Evolutionary conservation across 1,140 invertebrate genomes (phyloP).

Genomic region (Bombyx mandarina): DNA sequence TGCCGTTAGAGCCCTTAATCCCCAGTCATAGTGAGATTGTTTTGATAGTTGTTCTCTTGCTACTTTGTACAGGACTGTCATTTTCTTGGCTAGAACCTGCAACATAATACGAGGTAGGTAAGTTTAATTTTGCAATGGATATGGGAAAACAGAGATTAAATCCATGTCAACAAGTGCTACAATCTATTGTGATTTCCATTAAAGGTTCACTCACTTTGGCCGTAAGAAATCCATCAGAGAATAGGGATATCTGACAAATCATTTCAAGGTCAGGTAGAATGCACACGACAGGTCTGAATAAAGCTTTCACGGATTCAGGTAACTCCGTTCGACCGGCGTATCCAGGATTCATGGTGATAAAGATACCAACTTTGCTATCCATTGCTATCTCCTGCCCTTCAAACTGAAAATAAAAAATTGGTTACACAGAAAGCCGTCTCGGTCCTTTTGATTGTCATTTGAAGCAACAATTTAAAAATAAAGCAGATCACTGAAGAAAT

Average conservation of each 20-base stretch:
- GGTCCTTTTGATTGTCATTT: neutral
- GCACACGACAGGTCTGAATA: constrained; percentile 92
- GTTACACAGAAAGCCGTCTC: too few species aligned
- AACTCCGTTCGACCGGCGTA: constrained; percentile 91
- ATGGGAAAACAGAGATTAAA: too few species aligned
- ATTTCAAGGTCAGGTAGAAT: constrained; percentile 90
- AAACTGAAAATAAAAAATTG: constrained; percentile 73
- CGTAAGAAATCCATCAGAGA: constrained; percentile 90
- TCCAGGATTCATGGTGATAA: constrained; percentile 95
- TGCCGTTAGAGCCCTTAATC: constrained; percentile 88
- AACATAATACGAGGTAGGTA: neutral
- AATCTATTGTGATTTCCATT: constrained; percentile 1
- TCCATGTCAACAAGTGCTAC: too few species aligned
- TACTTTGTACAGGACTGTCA: constrained; percentile 90
- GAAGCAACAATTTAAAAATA: too few species aligned
- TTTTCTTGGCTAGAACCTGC: constrained; percentile 89
- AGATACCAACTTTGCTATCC: constrained; percentile 89
- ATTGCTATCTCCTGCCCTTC: constrained; percentile 86
- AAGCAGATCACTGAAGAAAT: too few species aligned
- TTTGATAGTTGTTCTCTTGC: constrained; percentile 90
- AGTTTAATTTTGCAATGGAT: neutral
- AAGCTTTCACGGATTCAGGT: constrained; percentile 90
- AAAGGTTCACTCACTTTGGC: constrained; percentile 76
- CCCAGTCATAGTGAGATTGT: constrained; percentile 95
- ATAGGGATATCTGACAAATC: constrained; percentile 92